Conservation (phyloP, 2,797 vertebrate genomes). For the Brachyrhaphis roseni region DNA sequence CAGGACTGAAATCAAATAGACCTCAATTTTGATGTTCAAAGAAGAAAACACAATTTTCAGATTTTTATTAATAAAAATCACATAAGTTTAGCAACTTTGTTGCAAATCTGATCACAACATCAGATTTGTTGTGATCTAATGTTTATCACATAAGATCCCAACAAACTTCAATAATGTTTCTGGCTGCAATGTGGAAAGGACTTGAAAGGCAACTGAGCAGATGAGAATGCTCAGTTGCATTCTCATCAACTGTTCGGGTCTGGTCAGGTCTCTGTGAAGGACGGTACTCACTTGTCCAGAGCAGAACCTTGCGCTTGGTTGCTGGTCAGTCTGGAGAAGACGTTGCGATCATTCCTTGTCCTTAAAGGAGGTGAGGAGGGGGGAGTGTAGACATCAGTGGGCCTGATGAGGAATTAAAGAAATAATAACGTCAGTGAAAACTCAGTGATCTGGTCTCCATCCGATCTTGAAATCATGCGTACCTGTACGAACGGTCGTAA, state of each 20-base stretch:
- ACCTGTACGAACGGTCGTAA: slow-evolving; percentile 93
- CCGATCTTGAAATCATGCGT: slow-evolving; percentile 9
- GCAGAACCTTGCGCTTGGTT: slow-evolving; percentile 94
- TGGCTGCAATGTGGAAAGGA: no score
- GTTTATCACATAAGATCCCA: neutral
- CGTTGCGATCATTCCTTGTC: slow-evolving; percentile 94
- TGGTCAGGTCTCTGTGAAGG: slow-evolving; percentile 6
- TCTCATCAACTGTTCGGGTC: no score
- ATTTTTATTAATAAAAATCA: neutral
- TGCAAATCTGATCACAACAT: no score
- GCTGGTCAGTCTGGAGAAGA: slow-evolving; percentile 97
- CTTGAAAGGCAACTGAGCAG: slow-evolving; percentile 16
- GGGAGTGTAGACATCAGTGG: slow-evolving; percentile 91
- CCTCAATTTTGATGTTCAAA: neutral
- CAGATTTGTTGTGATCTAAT: neutral
- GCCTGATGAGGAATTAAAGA: slow-evolving; percentile 67
- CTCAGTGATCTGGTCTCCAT: neutral
- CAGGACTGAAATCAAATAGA: neutral
- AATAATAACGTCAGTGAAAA: neutral
- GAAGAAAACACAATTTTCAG: neutral
- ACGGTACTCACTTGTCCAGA: slow-evolving; percentile 93
- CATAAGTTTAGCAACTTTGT: neutral
- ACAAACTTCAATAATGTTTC: neutral
- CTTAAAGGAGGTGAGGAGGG: slow-evolving; percentile 95
- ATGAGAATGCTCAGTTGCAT: slow-evolving; percentile 27